Percentiles rank a stretch among this genome's conserved stretches.
phyloP scores from a whole-genome alignment of 1,140 invertebrate species.

The Drosophila teissieri region DNA sequence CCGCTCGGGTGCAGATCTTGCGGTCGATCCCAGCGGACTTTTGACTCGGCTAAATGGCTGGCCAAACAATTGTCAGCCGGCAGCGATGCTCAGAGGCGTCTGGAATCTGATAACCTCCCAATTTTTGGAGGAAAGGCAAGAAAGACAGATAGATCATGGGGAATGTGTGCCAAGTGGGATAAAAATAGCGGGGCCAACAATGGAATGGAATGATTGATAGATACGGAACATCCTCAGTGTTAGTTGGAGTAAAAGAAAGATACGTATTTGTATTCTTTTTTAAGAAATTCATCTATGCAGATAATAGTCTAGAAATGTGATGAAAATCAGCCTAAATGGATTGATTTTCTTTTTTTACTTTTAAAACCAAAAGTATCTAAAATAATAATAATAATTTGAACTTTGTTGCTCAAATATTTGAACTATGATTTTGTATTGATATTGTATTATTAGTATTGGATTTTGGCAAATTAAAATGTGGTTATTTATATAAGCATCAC shows the following conservation, averaged over 20 bases:
- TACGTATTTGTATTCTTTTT: no score
- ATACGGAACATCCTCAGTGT: not conserved
- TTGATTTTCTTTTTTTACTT: no score
- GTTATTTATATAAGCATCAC: no score
- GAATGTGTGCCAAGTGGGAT: slow-evolving; percentile 19
- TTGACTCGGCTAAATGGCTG: slow-evolving; percentile 37
- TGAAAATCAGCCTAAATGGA: no score
- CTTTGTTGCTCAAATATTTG: no score
- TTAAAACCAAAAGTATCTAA: not conserved
- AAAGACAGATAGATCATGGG: not conserved
- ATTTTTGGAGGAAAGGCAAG: not conserved
- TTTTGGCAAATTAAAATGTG: no score
- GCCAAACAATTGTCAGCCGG: slow-evolving; percentile 34
- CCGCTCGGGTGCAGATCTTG: slow-evolving; percentile 46
- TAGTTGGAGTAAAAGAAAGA: not conserved
- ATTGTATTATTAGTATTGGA: no score
- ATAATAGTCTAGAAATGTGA: no score
- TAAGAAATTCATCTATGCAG: no score
- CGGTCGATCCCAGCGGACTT: slow-evolving; percentile 36
- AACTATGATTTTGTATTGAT: no score
- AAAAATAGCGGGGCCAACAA: slow-evolving; percentile 16
- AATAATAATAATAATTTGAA: no score
- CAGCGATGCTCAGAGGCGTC: slow-evolving; percentile 22
- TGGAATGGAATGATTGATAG: not conserved
- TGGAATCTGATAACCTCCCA: slow-evolving; percentile 19